phyloP scores from a whole-genome alignment of 53 echinoderm and acorn worm genomes.

The Pentamera pediparva region DNA sequence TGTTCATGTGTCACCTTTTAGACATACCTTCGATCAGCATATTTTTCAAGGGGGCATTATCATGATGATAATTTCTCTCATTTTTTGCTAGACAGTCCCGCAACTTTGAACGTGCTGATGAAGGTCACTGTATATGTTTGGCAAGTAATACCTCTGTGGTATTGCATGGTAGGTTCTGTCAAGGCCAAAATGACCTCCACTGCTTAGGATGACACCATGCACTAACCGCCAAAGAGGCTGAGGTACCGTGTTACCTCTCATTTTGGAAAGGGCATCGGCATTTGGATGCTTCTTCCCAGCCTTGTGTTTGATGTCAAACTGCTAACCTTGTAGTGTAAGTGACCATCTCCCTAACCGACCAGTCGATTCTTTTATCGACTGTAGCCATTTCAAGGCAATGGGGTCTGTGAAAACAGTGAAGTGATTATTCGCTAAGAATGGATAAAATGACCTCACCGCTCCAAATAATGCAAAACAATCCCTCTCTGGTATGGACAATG shows the following conservation, averaged over 20 bases:
- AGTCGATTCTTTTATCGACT: constrained; percentile 17
- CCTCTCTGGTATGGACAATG: constrained; percentile 18
- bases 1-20: constrained; percentile 36
- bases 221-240: too few relatives aligned
- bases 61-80: constrained; percentile 29
- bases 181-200: constrained; percentile 16
- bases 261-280: constrained; percentile 21
- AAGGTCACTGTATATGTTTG: constrained; percentile 21
- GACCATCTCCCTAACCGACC: constrained; percentile 24
- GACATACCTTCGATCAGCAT: constrained; percentile 32
- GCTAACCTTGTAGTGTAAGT: constrained; percentile 1
- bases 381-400: constrained; percentile 17
- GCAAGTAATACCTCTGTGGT: constrained; percentile 12
- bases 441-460: not conserved
- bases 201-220: too few relatives aligned
- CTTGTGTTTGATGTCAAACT: constrained; percentile 14
- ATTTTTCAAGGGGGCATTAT: constrained; percentile 25
- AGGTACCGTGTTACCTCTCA: too few relatives aligned
- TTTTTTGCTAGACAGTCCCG: constrained; percentile 16
- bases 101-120: constrained; percentile 39
- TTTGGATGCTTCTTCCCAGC: constrained; percentile 20
- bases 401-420: constrained; percentile 21
- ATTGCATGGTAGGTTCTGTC: constrained; percentile 23
- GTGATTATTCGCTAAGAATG: constrained; percentile 16
- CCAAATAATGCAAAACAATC: constrained; percentile 24